phyloP scores from a whole-genome alignment of 2,797 vertebrate genomes.

The Melanotaenia boesemani region DNA sequence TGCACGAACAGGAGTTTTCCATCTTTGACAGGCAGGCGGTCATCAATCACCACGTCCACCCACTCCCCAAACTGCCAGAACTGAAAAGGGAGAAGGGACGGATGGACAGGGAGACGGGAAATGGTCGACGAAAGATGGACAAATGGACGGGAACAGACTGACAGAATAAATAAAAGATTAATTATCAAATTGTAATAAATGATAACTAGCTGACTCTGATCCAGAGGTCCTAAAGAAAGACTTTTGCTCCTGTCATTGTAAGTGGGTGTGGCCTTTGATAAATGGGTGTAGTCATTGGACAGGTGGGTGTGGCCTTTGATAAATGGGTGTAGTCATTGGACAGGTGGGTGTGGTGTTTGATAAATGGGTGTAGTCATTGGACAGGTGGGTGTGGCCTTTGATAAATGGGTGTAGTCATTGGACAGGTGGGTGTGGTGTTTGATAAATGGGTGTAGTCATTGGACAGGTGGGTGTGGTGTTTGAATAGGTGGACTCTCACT shows the following conservation, averaged over 20 bases:
- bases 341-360: constrained; percentile 1
- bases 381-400: no score
- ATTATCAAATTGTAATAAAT: neutral
- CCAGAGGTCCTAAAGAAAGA: neutral
- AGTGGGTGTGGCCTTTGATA: no score
- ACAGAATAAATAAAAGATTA: neutral
- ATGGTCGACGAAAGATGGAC: no score
- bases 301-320: constrained; percentile 2
- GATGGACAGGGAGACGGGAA: neutral
- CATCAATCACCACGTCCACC: constrained; percentile 91
- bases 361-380: no score
- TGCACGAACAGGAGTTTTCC: constrained; percentile 88
- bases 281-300: no score
- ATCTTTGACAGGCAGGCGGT: constrained; percentile 88
- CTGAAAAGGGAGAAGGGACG: constrained; percentile 60
- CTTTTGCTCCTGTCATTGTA: neutral
- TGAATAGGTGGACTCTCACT: constrained; percentile 63
- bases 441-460: no score
- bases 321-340: no score
- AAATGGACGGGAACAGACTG: neutral
- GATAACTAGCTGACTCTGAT: no score
- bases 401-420: no score
- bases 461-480: neutral
- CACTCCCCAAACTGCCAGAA: constrained; percentile 95
- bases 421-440: no score